phyloP scores from a whole-genome alignment of 2,888 invertebrate genomes.

The Ormyrus thymus region DNA sequence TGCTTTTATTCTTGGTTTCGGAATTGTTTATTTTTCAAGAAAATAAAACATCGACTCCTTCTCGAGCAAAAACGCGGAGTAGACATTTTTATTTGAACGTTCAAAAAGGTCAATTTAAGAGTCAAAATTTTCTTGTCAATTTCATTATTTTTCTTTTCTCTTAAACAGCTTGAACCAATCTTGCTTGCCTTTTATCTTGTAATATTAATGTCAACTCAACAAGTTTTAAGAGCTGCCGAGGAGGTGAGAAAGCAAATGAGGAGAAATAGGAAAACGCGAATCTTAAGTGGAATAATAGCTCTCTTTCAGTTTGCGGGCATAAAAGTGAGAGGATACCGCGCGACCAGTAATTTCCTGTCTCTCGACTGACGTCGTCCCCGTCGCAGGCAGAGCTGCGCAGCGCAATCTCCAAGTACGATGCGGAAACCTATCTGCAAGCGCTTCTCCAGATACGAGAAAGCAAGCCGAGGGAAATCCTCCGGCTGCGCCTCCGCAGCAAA shows the following conservation, averaged over 20 bases:
- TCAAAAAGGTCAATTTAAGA: too few species aligned
- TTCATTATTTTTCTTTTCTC: too few species aligned
- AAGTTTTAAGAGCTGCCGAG: too few species aligned
- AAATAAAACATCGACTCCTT: too few species aligned
- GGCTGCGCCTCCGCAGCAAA: neutral
- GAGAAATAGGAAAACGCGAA: slow-evolving; percentile 9
- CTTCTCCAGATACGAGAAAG: slow-evolving; percentile 1
- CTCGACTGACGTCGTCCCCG: slow-evolving; percentile 4
- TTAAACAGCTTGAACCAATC: too few species aligned
- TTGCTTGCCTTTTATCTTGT: too few species aligned
- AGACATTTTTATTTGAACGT: too few species aligned
- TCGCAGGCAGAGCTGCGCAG: neutral
- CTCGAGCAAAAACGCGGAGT: too few species aligned
- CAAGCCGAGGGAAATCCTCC: slow-evolving; percentile 5
- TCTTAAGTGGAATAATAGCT: slow-evolving; percentile 12
- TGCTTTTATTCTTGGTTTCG: too few species aligned
- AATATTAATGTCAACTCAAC: too few species aligned
- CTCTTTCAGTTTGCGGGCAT: neutral
- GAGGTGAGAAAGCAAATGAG: neutral
- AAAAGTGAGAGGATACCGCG: slow-evolving; percentile 7
- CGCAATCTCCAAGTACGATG: neutral
- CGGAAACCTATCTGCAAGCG: slow-evolving; percentile 2
- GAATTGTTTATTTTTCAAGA: too few species aligned
- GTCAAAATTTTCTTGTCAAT: too few species aligned
- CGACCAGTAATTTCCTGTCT: slow-evolving; percentile 19